These are phyloP conservation scores for Pristionchus entomophagus DNA, from an alignment of 2,888 invertebrate species.

Conservation along the genomic window DNA sequence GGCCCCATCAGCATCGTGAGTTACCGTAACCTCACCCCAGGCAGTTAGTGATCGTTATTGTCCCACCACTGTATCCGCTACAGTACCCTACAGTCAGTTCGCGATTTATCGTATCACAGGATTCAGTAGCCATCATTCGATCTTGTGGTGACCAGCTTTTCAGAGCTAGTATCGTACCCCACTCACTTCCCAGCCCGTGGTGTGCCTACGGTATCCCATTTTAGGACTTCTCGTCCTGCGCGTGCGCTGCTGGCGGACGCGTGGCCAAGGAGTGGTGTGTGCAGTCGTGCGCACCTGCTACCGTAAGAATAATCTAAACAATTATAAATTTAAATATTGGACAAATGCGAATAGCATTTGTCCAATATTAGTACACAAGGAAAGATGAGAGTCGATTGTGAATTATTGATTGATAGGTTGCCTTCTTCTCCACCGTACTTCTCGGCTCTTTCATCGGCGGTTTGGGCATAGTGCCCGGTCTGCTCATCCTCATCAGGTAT, in stretches of 20 bases:
- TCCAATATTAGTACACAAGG: too few species aligned
- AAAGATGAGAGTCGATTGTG: too few species aligned
- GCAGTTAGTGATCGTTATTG: not conserved
- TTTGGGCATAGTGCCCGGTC: slow-evolving; percentile 64
- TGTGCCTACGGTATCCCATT: not conserved
- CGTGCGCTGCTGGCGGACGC: slow-evolving; percentile 5
- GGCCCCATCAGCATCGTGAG: slow-evolving; percentile 34
- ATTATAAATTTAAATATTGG: too few species aligned
- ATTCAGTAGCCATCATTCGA: too few species aligned
- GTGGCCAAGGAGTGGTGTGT: slow-evolving; percentile 40
- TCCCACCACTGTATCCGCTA: too few species aligned
- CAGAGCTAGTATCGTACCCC: too few species aligned
- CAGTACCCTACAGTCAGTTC: too few species aligned
- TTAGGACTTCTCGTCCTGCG: slow-evolving; percentile 25
- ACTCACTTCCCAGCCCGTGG: not conserved
- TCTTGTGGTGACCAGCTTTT: too few species aligned
- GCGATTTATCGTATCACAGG: too few species aligned
- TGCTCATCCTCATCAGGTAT: slow-evolving; percentile 48
- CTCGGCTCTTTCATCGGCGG: slow-evolving; percentile 70
- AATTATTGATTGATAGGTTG: too few species aligned
- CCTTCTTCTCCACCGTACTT: slow-evolving; percentile 73
- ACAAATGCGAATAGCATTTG: too few species aligned
- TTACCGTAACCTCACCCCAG: not conserved
- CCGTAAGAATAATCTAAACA: too few species aligned
- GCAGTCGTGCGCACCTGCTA: slow-evolving; percentile 59